Base-by-base conservation (phyloP, 2,888 invertebrate species). In the Cryptus viduatorius region DNA sequence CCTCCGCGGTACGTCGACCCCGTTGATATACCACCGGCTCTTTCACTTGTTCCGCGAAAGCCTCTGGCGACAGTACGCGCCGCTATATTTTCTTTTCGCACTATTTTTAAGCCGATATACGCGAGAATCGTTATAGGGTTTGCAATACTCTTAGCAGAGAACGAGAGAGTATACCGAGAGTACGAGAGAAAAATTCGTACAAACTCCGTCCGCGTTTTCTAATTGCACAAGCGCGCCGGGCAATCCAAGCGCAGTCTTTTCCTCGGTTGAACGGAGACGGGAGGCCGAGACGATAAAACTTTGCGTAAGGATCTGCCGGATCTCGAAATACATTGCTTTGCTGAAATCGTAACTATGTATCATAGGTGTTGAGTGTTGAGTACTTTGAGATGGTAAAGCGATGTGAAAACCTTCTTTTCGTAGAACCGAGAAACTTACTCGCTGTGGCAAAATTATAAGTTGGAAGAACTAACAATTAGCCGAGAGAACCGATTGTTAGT, bases 261-360 rank as follows among this genome's bases (percentile, higher is more conserved):
- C 76, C 83, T 81, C 87, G 87, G 82, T 86, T 56, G 81, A 88
- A 78, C 80, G 85, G 78, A 71, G 64, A 68, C 73, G 77, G 71
- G 68, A 84, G 71, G 82, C 73, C 82, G 65, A 72, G 80, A 80
- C 84, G 78, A 85, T 83, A 82, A 87, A 42, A 53, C 72, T 83
- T 89, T 89, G 88, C 86, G 88, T 87, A 89, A 90, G 75, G 59
- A 78, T 78, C 61, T 29, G 24, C 31, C 65, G 65, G 85, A 71
- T 84, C 65, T 76, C 65, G 73, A 61, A 61, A 61, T 31, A 88
- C 83, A 86, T 84, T 79, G 48, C 53, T 64, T 46, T 67, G 37
- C 37, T 31, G 48, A 53, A 78, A 53, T 44, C 53, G 50, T 37
- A 46, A 46, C 75, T 42, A 48, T 42, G 53, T 31, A 69, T 69